These are phyloP conservation scores for Pegoplata infirma DNA, from an alignment of 2,888 invertebrate species.

Conservation along the genomic window DNA sequence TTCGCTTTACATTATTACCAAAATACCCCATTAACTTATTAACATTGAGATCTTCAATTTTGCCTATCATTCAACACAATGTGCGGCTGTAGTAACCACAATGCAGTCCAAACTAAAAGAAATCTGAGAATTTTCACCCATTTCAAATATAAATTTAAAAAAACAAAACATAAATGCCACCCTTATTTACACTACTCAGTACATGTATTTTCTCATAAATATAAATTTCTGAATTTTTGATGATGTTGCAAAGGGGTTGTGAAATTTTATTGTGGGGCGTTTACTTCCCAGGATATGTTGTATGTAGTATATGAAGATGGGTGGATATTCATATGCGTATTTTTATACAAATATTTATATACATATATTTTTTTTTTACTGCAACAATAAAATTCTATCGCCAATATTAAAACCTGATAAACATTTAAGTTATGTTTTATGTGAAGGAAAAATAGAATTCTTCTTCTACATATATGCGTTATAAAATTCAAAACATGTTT, in stretches of 20 bases:
- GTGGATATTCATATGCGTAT: slow-evolving; percentile 19
- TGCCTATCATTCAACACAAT: too few species aligned
- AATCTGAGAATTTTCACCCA: too few species aligned
- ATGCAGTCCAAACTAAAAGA: too few species aligned
- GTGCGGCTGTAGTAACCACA: too few species aligned
- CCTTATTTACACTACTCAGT: background rate
- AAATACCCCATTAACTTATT: too few species aligned
- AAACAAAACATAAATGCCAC: background rate
- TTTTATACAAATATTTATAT: too few species aligned
- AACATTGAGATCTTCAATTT: too few species aligned
- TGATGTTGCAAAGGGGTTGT: slow-evolving; percentile 62
- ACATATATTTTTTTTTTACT: slow-evolving; percentile 32
- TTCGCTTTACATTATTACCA: too few species aligned
- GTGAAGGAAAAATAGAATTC: too few species aligned
- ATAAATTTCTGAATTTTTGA: slow-evolving; percentile 62
- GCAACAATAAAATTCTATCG: slow-evolving; percentile 54
- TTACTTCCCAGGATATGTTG: slow-evolving; percentile 27
- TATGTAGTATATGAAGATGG: background rate
- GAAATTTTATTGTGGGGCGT: slow-evolving; percentile 60
- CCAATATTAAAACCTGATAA: slow-evolving; percentile 39
- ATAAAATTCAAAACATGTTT: too few species aligned
- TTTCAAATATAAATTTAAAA: too few species aligned
- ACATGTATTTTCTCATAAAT: slow-evolving; percentile 45
- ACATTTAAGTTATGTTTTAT: slow-evolving; percentile 28
- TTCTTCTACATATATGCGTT: too few species aligned